Evolutionary conservation across 2,113 vertebrate species (phyloP).

Genomic region (Girardinichthys multiradiatus): DNA sequence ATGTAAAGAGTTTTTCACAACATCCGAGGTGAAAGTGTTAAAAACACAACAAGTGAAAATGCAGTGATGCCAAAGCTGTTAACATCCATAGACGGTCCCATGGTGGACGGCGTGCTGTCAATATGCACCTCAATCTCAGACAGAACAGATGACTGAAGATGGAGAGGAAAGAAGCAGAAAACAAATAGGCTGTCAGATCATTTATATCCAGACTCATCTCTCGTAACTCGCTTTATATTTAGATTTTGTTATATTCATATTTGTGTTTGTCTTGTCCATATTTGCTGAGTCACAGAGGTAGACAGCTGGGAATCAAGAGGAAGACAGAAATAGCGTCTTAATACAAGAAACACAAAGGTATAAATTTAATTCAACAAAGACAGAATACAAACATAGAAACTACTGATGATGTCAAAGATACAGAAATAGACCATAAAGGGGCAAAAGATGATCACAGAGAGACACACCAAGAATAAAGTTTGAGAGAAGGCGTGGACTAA

Average conservation of each 20-base stretch:
- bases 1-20: constrained; percentile 5
- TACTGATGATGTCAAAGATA: neutral
- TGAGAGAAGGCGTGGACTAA: too few species aligned
- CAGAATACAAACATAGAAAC: neutral
- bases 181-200: constrained; percentile 34
- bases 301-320: constrained; percentile 4
- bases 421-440: neutral
- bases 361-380: neutral
- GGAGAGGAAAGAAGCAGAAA: neutral
- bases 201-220: constrained; percentile 30
- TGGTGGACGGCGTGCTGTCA: constrained; percentile 27
- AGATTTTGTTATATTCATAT: constrained; percentile 17
- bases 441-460: neutral
- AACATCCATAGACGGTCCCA: constrained; percentile 19
- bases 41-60: constrained; percentile 5
- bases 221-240: constrained; percentile 44
- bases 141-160: neutral
- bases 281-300: constrained; percentile 16
- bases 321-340: constrained; percentile 5
- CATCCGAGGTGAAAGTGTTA: constrained; percentile 5
- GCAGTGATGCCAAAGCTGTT: constrained; percentile 21
- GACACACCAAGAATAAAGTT: neutral
- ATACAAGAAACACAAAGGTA: neutral
- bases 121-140: constrained; percentile 8
- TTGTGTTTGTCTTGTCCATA: neutral